Evolutionary conservation across 2,113 vertebrate genomes (phyloP).

Genomic region (Spermophilus dauricus): DNA sequence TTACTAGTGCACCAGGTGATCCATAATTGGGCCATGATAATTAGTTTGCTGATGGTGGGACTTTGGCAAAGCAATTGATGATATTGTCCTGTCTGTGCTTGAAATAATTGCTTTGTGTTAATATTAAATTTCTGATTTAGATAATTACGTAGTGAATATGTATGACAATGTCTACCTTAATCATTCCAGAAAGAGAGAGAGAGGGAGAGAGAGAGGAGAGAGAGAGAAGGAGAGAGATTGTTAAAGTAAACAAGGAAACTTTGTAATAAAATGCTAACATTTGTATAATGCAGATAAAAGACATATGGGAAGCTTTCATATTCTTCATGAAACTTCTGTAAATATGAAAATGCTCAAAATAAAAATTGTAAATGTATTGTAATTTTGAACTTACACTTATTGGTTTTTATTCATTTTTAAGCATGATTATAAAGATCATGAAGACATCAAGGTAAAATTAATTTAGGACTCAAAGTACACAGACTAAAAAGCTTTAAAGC

Average conservation of each 20-base stretch:
- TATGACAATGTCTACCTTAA: neutral
- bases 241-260: neutral
- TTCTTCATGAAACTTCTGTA: neutral
- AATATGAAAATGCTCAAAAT: neutral
- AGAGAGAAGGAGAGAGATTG: neutral
- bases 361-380: neutral
- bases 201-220: neutral
- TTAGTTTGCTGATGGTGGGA: neutral
- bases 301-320: neutral
- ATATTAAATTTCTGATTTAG: conserved; percentile 25
- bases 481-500: neutral
- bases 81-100: neutral
- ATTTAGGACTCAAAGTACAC: neutral
- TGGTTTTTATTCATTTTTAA: neutral
- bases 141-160: neutral
- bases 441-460: neutral
- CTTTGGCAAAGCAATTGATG: neutral
- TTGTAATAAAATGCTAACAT: neutral
- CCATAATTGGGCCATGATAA: neutral
- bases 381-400: neutral
- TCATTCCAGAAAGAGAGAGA: neutral
- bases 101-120: neutral
- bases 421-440: neutral
- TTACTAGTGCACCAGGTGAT: neutral
- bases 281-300: neutral